Evolutionary conservation across 2,113 vertebrate species (phyloP), one percentile per base, ranked within the genome.

Genomic region (Bubo blakistoni): DNA sequence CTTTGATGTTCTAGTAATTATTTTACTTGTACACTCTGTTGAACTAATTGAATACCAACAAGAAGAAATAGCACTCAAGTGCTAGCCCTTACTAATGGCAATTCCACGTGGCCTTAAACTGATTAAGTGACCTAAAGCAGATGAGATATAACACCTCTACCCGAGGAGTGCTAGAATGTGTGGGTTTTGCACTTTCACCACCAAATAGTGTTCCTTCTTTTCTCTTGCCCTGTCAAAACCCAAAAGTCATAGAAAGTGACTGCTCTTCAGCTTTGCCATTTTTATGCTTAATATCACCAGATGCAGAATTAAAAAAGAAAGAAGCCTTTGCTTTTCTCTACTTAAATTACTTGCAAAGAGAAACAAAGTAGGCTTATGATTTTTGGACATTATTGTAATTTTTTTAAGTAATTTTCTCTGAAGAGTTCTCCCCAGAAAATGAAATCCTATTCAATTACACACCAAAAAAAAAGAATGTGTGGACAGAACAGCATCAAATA

Each of bases 71-170:
- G 11, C 65, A 54, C 34, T 59, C 36, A 22, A 67, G 21, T 47
- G 52, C 46, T 92, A 65, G 32, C 70, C 52, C 47, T 94, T 61
- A 51, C 36, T 88, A 89, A 71, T 11, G 51, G 88, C 52, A 92
- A 74, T 66, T 87, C 90, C 80, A 79, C 8, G 0, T 44, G 30
- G 67, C 40, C 52, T 92, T 88, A 86, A 95, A 94, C 65, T 84
- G 80, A 88, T 90, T 66, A 94, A 88, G 51, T 38, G 44, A 81
- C 65, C 77, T 92, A 77, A 77, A 92, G 80, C 57, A 95, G 61
- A 38, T 22, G 47, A 87, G 84, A 40, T 16, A 4, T 3, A 81
- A 87, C 16, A 7, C 73, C 57, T 79, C 27, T 59, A 24, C 49
- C 7, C 6, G 19, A 34, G 27, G 13, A 90, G 15, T 2, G 3